Base-by-base conservation (phyloP, 2,113 vertebrate genomes). In the Gambusia holbrooki region DNA sequence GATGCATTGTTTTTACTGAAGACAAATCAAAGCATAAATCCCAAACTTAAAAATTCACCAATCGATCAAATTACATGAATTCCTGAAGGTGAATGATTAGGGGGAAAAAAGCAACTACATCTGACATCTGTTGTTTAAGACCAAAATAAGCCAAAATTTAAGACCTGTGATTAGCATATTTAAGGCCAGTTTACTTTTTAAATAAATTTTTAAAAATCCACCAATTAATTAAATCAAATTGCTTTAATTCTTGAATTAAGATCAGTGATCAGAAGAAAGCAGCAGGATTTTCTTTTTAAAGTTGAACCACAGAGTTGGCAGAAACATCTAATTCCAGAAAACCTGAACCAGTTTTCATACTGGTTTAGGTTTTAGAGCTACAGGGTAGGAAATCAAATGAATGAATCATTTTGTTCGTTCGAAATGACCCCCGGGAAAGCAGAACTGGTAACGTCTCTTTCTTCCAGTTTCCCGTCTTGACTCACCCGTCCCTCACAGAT, bases 401-500 rank as follows among this genome's bases (percentile, higher is more conserved):
- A 35, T 37, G 30, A 65, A 30, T 30, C 3, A 22, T 40, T 40
- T 19, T 2, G 3, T 30, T 48, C 66, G 14, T 45, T 63, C 32
- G 0, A 10, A 22, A 22, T 51, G 48, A 22, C 19, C 25, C 29
- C 25, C 30, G 67, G 78, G 35, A 60, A 70, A 48, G 40, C 14
- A 29, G 60, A 68, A 27, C 29, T 7, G n/a, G 83, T 40, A 19
- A 66, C 19, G 13, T 45, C 28, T 79, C 63, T 80, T 51, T 66
- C 67, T 73, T 66, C 42, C 37, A 3, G 25, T 42, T 71, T 69
- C 68, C 29, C 45, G 29, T 80, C 84, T 87, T 86, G 90, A 95
- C 84, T 93, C 91, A 92, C 89, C 86, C 79, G 32, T 80, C 86
- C 77, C 68, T 90, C 68, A 79, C 86, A 83, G 66, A 82, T 76